phyloP scores from a whole-genome alignment of 1,140 invertebrate species.

The Drosophila sproati region DNA sequence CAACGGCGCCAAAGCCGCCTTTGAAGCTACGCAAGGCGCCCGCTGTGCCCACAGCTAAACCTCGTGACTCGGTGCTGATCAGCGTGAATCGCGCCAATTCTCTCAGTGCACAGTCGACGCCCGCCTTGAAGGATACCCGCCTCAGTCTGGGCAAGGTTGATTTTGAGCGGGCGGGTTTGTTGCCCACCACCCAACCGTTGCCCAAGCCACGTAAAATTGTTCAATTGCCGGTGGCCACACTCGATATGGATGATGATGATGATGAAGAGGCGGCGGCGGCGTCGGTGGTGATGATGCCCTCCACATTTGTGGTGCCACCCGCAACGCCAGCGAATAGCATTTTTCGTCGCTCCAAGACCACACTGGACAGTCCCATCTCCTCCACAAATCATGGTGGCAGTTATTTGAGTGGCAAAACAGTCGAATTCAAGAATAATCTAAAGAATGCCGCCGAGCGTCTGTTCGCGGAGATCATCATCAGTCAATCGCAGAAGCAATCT shows the following conservation, averaged over 20 bases:
- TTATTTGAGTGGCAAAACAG: constrained; percentile 67
- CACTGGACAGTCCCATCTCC: constrained; percentile 60
- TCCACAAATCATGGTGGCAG: constrained; percentile 18
- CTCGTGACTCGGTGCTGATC: constrained; percentile 58
- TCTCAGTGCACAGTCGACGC: constrained; percentile 56
- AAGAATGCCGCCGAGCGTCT: constrained; percentile 83
- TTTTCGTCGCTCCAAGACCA: constrained; percentile 78
- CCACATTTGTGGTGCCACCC: constrained; percentile 26
- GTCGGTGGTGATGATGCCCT: not conserved
- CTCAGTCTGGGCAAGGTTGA: constrained; percentile 76
- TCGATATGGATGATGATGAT: constrained; percentile 68
- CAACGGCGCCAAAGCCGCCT: constrained; percentile 64
- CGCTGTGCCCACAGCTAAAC: constrained; percentile 78
- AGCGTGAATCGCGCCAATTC: constrained; percentile 78
- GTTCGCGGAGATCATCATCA: constrained; percentile 83
- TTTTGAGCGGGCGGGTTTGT: constrained; percentile 70
- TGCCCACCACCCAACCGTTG: constrained; percentile 67
- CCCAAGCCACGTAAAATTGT: constrained; percentile 78
- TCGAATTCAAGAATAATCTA: constrained; percentile 81
- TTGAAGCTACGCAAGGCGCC: constrained; percentile 78
- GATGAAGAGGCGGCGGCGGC: too few species aligned
- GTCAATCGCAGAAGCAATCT: constrained; percentile 69
- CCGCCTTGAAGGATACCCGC: constrained; percentile 71
- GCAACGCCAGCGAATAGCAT: constrained; percentile 57
- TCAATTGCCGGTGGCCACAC: constrained; percentile 73